phyloP scores from a whole-genome alignment of 1,140 invertebrate species.

The Drosophila pachea region DNA sequence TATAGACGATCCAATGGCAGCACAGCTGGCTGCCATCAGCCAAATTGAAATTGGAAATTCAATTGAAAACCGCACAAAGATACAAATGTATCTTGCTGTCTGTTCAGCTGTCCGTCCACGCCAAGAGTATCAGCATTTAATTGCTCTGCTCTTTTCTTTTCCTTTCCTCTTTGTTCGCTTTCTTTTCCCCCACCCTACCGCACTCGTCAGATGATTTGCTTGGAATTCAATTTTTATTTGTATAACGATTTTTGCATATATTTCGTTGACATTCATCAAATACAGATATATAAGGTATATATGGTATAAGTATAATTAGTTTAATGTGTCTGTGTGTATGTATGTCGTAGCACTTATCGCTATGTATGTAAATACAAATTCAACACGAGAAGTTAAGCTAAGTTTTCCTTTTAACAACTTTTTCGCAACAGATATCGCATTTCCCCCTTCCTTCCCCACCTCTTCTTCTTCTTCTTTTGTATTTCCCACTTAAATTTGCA shows the following conservation, averaged over 20 bases:
- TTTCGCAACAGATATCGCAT: neutral
- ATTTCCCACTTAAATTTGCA: no score
- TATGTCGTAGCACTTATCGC: slow-evolving; percentile 18
- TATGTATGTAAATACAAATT: slow-evolving; percentile 64
- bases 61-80: slow-evolving; percentile 49
- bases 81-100: slow-evolving; percentile 35
- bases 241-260: slow-evolving; percentile 63
- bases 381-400: slow-evolving; percentile 57
- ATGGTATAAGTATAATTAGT: slow-evolving; percentile 19
- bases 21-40: slow-evolving; percentile 63
- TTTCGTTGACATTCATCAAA: slow-evolving; percentile 34
- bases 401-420: slow-evolving; percentile 38
- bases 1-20: slow-evolving; percentile 62
- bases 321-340: slow-evolving; percentile 27
- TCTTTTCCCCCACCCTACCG: neutral
- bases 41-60: slow-evolving; percentile 39
- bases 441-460: neutral
- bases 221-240: slow-evolving; percentile 52
- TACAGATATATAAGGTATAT: slow-evolving; percentile 56
- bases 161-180: no score
- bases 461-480: no score
- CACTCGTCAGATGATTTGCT: slow-evolving; percentile 12
- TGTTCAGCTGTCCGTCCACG: slow-evolving; percentile 12
- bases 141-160: slow-evolving; percentile 29
- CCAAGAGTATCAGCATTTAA: slow-evolving; percentile 45